Conservation (phyloP, 2,797 vertebrate species). For the Menidia menidia region DNA sequence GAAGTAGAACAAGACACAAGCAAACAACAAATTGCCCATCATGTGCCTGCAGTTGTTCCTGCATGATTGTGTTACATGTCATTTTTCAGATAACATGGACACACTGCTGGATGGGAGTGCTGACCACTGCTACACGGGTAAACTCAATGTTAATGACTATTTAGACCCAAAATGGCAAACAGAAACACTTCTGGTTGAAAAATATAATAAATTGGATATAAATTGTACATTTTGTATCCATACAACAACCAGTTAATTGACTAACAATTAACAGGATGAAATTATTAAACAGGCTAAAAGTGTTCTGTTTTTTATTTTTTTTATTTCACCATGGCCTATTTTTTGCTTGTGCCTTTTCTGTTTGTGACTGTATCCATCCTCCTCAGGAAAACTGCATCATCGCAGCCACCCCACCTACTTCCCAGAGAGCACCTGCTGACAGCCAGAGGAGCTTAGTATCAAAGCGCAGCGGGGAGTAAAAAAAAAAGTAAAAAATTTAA, state of each 20-base stretch:
- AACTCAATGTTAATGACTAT: not conserved
- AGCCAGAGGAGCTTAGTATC: conserved; percentile 10
- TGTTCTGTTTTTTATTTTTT: too few relatives aligned
- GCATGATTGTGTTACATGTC: not conserved
- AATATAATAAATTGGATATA: too few relatives aligned
- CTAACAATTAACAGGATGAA: too few relatives aligned
- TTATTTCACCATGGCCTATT: not conserved
- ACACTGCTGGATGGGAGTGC: conserved; percentile 48
- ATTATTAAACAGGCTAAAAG: too few relatives aligned
- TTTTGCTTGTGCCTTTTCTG: not conserved
- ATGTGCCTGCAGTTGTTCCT: not conserved
- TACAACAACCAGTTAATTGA: too few relatives aligned
- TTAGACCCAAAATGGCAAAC: too few relatives aligned
- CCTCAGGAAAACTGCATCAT: conserved; percentile 74
- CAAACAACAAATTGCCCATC: not conserved
- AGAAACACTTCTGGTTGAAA: too few relatives aligned
- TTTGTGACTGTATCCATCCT: not conserved
- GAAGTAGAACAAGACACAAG: too few relatives aligned
- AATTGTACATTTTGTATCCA: too few relatives aligned
- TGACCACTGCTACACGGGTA: conserved; percentile 56
- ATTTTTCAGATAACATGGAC: conserved; percentile 51
- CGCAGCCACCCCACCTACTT: conserved; percentile 38
- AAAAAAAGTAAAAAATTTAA: not conserved
- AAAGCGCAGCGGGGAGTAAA: not conserved
- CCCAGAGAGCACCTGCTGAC: conserved; percentile 39